phyloP scores from a whole-genome alignment of 2,888 invertebrate species.

The Tromatobia lineatoria region DNA sequence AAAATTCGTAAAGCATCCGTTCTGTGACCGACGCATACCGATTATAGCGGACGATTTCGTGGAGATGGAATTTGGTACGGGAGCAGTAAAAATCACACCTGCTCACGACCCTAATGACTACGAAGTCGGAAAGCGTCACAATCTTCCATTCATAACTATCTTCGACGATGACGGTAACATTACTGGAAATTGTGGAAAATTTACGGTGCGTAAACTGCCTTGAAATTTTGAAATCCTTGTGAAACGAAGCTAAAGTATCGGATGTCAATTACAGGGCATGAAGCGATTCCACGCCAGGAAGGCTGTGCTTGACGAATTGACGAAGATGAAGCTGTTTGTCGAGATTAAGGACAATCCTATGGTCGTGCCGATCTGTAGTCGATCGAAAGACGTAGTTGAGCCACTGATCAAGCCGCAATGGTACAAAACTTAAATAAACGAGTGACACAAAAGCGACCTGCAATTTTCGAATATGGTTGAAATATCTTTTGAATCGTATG shows the following conservation, averaged over 20 bases:
- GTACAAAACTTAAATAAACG: constrained; percentile 86
- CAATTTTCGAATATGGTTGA: no score
- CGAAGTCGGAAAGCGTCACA: constrained; percentile 96
- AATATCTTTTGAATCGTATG: no score
- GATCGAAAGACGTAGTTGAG: constrained; percentile 99
- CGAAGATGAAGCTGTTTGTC: constrained; percentile 90
- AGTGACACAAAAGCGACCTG: background rate
- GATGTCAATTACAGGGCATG: constrained; percentile 89
- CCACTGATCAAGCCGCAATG: constrained; percentile 98
- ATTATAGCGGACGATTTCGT: constrained; percentile 97
- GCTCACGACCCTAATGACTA: constrained; percentile 99
- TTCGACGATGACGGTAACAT: constrained; percentile 97
- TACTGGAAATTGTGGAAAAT: constrained; percentile 92
- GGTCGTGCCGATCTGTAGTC: constrained; percentile 98
- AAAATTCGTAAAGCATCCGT: constrained; percentile 94
- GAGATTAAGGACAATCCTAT: constrained; percentile 96
- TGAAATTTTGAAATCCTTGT: constrained; percentile 12
- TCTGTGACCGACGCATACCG: constrained; percentile 93
- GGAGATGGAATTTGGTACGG: constrained; percentile 97
- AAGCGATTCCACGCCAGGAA: constrained; percentile 96
- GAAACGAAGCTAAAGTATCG: constrained; percentile 13
- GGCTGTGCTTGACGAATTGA: constrained; percentile 92
- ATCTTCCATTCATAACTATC: constrained; percentile 94
- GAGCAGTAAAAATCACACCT: constrained; percentile 99
- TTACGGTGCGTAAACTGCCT: constrained; percentile 87